phyloP scores from a whole-genome alignment of 1,140 invertebrate species.

The Acyrthosiphon pisum region DNA sequence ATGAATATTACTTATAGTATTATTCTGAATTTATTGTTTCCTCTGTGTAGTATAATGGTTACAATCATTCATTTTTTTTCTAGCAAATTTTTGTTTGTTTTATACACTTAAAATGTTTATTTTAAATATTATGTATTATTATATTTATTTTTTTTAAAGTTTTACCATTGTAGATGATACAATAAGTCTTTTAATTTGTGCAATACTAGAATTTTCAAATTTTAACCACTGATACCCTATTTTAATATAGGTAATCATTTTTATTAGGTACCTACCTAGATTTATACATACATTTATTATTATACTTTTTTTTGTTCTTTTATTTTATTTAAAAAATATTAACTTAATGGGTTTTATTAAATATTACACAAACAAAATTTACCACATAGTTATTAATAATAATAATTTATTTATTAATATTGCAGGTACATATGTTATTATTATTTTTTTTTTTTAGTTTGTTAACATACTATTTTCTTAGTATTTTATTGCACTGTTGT shows the following conservation, averaged over 20 bases:
- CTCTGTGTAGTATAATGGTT: neutral
- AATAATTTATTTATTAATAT: neutral
- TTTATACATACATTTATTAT: neutral
- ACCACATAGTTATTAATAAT: neutral
- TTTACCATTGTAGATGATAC: neutral
- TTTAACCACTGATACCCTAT: neutral
- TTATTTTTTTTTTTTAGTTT: neutral
- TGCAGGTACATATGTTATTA: neutral
- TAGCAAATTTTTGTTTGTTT: conserved; percentile 21
- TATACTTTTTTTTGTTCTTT: neutral
- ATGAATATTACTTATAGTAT: neutral
- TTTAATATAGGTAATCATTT: neutral
- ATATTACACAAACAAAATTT: neutral
- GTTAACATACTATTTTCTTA: neutral
- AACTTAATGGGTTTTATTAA: neutral
- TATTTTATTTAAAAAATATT: neutral
- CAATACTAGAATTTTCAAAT: conserved; percentile 41
- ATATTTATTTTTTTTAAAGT: neutral
- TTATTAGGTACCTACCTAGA: neutral
- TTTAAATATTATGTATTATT: conserved; percentile 12
- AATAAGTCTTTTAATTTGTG: neutral
- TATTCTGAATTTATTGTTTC: conserved; percentile 12
- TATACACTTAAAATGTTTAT: neutral
- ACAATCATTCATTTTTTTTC: conserved; percentile 4
- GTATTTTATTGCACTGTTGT: neutral